Evolutionary conservation across 2,113 vertebrate species (phyloP).

Genomic region (Callithrix jacchus): DNA sequence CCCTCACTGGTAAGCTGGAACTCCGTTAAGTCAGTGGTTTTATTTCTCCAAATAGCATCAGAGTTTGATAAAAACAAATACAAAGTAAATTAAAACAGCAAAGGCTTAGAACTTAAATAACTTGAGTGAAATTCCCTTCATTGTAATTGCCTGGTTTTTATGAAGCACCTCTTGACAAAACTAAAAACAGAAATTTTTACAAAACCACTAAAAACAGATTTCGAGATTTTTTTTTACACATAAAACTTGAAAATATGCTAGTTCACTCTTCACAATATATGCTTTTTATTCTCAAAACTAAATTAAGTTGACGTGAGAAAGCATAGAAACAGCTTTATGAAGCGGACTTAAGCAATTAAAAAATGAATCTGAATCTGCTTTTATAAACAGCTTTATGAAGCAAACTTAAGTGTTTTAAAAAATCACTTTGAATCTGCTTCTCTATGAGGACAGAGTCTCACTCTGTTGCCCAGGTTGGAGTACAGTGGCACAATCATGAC

Average conservation of each 20-base stretch:
- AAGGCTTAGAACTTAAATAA: constrained; percentile 15
- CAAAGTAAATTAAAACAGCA: constrained; percentile 1
- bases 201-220: not conserved
- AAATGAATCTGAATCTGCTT: constrained; percentile 17
- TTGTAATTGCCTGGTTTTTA: constrained; percentile 40
- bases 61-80: not conserved
- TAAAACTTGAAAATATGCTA: constrained; percentile 24
- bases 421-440: not conserved
- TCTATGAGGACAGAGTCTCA: not conserved
- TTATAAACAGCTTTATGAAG: constrained; percentile 47
- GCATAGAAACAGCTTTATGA: constrained; percentile 21
- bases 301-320: constrained; percentile 32
- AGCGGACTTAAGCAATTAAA: not conserved
- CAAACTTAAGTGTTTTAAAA: constrained; percentile 30
- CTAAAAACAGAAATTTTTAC: not conserved
- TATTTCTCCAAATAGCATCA: not conserved
- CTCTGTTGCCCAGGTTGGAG: too few species aligned
- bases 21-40: not conserved
- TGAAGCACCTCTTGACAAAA: constrained; percentile 8
- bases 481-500: too few species aligned
- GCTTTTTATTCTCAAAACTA: not conserved
- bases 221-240: constrained; percentile 6
- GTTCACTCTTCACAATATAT: not conserved
- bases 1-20: not conserved
- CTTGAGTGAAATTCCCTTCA: constrained; percentile 25